phyloP scores from a whole-genome alignment of 2,113 vertebrate genomes.

The Upupa epops region DNA sequence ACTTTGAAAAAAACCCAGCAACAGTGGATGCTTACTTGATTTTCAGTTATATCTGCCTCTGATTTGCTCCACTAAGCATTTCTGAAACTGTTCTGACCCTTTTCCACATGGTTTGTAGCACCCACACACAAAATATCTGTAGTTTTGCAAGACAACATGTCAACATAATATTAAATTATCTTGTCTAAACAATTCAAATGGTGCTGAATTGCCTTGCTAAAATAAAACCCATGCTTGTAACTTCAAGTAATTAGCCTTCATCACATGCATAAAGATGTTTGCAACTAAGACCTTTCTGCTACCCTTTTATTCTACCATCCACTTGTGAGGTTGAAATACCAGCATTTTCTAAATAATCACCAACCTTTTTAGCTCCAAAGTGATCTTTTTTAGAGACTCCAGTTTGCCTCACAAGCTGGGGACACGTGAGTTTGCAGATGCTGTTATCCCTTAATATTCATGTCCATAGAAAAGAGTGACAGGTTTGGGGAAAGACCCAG shows the following conservation, averaged over 20 bases:
- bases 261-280: neutral
- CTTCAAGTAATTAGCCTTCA: neutral
- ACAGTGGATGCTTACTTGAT: neutral
- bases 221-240: neutral
- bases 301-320: neutral
- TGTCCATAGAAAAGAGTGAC: constrained; percentile 25
- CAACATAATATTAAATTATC: neutral
- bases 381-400: neutral
- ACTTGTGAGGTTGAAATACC: neutral
- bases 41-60: neutral
- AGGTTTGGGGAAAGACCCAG: constrained; percentile 45
- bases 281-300: neutral
- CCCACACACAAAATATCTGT: neutral
- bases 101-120: neutral
- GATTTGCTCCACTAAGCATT: neutral
- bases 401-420: neutral
- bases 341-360: neutral
- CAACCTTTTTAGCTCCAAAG: neutral
- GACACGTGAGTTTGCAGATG: neutral
- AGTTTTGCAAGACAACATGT: neutral
- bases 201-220: neutral
- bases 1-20: neutral
- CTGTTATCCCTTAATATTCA: constrained; percentile 11
- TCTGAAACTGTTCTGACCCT: neutral
- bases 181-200: neutral